Evolutionary conservation across 1,140 invertebrate species (phyloP).

Genomic region (Yoshiicerus persimilis): DNA sequence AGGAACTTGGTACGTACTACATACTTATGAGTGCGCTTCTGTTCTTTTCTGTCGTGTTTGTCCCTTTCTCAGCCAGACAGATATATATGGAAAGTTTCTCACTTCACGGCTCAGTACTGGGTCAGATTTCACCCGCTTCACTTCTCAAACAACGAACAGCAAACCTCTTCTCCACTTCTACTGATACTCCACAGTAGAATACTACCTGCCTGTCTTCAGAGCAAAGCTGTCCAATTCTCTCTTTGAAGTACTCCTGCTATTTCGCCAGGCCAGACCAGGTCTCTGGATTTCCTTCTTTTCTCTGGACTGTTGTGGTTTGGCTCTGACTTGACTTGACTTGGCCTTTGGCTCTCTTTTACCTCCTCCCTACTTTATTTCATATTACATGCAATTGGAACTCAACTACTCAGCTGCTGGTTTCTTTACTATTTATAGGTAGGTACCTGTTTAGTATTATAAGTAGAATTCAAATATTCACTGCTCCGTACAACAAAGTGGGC

Average conservation of each 20-base stretch:
- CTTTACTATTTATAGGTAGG: neutral
- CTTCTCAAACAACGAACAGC: neutral
- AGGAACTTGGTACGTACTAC: neutral
- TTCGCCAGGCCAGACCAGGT: too few species aligned
- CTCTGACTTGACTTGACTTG: neutral
- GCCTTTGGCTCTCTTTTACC: neutral
- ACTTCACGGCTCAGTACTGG: conserved; percentile 1
- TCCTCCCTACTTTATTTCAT: neutral
- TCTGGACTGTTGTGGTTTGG: neutral
- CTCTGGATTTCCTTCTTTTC: neutral
- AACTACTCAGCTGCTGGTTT: neutral
- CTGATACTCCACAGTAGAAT: too few species aligned
- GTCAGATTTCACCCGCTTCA: conserved; percentile 18
- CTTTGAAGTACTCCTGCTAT: neutral
- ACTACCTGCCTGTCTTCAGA: neutral
- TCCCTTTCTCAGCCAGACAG: neutral
- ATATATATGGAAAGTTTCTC: conserved; percentile 9
- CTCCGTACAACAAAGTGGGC: neutral
- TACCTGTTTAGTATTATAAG: too few species aligned
- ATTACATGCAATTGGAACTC: neutral
- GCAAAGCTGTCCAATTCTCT: neutral
- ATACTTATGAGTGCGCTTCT: neutral
- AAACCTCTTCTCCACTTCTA: too few species aligned
- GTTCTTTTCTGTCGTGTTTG: neutral
- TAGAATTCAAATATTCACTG: too few species aligned